Evolutionary conservation across 2,113 vertebrate genomes (phyloP).

Genomic region (Carassius auratus): DNA sequence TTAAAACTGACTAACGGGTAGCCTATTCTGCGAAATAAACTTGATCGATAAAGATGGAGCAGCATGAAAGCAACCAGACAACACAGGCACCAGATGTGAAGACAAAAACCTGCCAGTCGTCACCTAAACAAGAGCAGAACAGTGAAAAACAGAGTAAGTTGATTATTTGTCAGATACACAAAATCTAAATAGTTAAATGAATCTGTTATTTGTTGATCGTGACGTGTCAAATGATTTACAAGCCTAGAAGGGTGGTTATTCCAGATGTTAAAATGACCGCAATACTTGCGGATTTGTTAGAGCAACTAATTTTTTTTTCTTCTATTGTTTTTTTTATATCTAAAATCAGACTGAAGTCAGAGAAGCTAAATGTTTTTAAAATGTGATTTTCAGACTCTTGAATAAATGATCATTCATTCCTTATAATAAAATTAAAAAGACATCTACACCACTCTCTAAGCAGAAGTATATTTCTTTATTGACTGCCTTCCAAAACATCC

Average conservation of each 20-base stretch:
- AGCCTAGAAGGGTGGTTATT: not conserved
- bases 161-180: not conserved
- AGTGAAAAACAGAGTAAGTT: not conserved
- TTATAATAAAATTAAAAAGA: not conserved
- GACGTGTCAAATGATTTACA: not conserved
- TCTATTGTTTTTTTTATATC: not conserved
- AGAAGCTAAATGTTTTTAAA: not conserved
- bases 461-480: not conserved
- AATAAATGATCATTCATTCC: not conserved
- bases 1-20: not conserved
- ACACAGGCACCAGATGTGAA: slow-evolving; percentile 6
- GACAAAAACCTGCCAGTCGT: slow-evolving; percentile 1
- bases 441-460: not conserved
- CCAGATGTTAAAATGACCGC: not conserved
- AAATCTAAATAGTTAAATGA: not conserved
- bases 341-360: not conserved
- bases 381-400: not conserved
- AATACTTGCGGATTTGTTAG: not conserved
- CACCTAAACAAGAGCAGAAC: not conserved
- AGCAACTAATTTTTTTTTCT: not conserved
- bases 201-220: not conserved
- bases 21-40: not conserved
- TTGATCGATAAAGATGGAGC: slow-evolving; percentile 8
- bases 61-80: not conserved
- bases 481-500: not conserved